Evolutionary conservation across 2,888 invertebrate species (phyloP).

Genomic region (Charanyca ferruginea): DNA sequence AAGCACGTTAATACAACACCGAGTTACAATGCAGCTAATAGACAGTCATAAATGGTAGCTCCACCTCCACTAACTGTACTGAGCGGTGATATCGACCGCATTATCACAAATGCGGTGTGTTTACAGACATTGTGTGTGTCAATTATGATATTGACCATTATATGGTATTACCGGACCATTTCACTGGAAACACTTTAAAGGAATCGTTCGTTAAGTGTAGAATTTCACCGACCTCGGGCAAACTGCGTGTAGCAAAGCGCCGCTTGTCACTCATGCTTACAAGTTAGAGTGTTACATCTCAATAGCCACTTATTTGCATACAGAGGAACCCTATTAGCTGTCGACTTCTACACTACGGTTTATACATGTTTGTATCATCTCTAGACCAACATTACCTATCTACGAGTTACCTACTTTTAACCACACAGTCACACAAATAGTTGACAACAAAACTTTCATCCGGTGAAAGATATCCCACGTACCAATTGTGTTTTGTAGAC

Average conservation of each 20-base stretch:
- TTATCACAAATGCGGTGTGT: constrained; percentile 67
- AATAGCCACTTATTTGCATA: constrained; percentile 74
- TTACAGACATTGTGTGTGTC: constrained; percentile 71
- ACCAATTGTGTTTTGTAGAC: constrained; percentile 58
- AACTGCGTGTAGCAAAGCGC: constrained; percentile 65
- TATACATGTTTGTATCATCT: constrained; percentile 47
- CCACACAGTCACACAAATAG: constrained; percentile 27
- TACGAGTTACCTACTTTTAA: constrained; percentile 47
- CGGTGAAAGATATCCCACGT: constrained; percentile 65
- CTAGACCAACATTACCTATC: constrained; percentile 12
- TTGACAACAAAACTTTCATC: constrained; percentile 60
- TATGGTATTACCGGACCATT: constrained; percentile 74
- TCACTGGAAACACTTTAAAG: constrained; percentile 75
- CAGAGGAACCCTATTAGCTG: constrained; percentile 68
- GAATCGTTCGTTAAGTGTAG: constrained; percentile 73
- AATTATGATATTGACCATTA: constrained; percentile 76
- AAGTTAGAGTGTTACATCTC: constrained; percentile 75
- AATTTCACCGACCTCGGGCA: constrained; percentile 75
- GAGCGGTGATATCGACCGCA: constrained; percentile 58
- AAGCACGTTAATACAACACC: constrained; percentile 48
- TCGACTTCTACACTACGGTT: constrained; percentile 57
- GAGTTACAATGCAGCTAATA: constrained; percentile 59
- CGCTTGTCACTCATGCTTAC: constrained; percentile 80
- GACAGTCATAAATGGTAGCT: constrained; percentile 60
- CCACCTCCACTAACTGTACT: constrained; percentile 64